Percentiles rank a stretch among this genome's conserved stretches.
Evolutionary conservation across 2,888 invertebrate species (phyloP).

Genomic region (Drosophila ezoana): DNA sequence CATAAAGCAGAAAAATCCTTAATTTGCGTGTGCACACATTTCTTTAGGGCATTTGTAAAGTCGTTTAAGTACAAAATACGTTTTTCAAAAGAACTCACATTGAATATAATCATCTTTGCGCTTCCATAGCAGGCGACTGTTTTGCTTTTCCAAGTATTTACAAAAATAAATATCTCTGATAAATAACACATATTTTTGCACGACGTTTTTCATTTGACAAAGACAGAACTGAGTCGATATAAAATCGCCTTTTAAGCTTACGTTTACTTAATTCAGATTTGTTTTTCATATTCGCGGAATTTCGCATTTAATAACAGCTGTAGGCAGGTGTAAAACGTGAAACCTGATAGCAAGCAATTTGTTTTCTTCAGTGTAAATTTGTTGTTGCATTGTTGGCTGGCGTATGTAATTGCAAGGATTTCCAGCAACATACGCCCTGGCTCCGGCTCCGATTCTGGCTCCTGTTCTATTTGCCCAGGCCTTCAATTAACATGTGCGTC

Average conservation of each 20-base stretch:
- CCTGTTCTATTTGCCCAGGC: slow-evolving; percentile 51
- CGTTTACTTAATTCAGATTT: not conserved
- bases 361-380: slow-evolving; percentile 38
- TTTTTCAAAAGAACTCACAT: not conserved
- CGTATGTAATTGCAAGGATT: slow-evolving; percentile 63
- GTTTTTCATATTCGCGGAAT: not conserved
- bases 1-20: too few species aligned
- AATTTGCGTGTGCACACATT: too few species aligned
- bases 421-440: slow-evolving; percentile 9
- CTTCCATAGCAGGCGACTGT: not conserved
- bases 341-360: not conserved
- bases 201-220: too few species aligned
- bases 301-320: not conserved
- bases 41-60: too few species aligned
- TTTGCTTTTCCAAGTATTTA: not conserved
- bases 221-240: not conserved
- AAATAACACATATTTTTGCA: not conserved
- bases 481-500: slow-evolving; percentile 76
- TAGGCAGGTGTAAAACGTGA: not conserved
- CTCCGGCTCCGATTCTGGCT: slow-evolving; percentile 13
- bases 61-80: too few species aligned
- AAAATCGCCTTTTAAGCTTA: slow-evolving; percentile 2
- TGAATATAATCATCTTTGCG: not conserved
- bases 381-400: slow-evolving; percentile 43
- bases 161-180: not conserved